Conservation (phyloP, 1,140 invertebrate genomes). For the Tetramorium alpestre region DNA sequence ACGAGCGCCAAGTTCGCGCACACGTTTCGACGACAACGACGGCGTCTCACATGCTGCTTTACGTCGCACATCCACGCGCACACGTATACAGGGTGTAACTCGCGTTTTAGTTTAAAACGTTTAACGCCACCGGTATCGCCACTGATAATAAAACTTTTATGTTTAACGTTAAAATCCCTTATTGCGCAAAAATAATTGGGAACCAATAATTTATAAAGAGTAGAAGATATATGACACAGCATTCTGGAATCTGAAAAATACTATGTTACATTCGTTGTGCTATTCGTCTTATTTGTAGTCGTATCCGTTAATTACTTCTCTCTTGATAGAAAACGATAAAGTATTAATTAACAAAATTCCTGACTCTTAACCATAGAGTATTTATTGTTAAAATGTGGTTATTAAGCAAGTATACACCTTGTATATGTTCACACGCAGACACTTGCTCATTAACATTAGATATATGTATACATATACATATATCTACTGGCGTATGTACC, state of each 20-base stretch:
- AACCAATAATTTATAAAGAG: neutral
- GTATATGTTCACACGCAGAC: neutral
- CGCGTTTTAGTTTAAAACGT: neutral
- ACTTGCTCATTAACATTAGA: neutral
- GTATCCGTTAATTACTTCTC: neutral
- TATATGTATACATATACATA: neutral
- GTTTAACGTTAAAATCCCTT: neutral
- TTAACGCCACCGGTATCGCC: neutral
- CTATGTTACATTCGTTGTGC: neutral
- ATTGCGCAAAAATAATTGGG: neutral
- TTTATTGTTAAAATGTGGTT: neutral
- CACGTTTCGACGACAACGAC: conserved; percentile 44
- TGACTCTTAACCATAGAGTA: neutral
- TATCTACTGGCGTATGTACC: neutral
- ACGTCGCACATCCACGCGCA: neutral
- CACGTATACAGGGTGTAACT: neutral
- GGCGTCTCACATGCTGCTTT: conserved; percentile 10
- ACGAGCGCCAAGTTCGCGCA: conserved; percentile 50
- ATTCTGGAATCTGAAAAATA: neutral
- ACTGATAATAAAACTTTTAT: neutral
- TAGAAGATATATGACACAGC: neutral
- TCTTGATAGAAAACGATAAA: neutral
- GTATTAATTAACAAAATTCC: neutral
- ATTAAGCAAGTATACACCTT: neutral
- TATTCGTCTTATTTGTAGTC: neutral